A percentile compares a stretch with the other conserved stretches of the same genome.
Conservation (phyloP, 1,140 invertebrate genomes). For the Melipona quadrifasciata region DNA sequence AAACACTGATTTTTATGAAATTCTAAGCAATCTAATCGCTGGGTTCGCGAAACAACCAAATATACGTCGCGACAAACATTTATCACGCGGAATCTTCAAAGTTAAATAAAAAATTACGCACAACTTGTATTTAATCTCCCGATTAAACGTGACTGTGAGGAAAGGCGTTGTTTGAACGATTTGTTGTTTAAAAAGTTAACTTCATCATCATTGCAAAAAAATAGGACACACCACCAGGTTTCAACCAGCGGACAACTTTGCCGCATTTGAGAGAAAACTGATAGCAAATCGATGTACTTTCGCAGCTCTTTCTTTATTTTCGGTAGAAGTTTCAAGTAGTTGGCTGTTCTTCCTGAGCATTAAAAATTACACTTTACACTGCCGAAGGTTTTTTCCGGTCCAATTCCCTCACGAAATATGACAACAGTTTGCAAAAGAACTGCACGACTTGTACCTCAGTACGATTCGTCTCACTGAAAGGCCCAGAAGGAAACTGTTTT, state of each 20-base stretch:
- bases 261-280: not conserved
- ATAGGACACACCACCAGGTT: not conserved
- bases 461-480: too few species aligned
- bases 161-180: not conserved
- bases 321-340: not conserved
- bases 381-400: too few species aligned
- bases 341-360: not conserved
- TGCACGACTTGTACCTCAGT: too few species aligned
- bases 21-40: not conserved
- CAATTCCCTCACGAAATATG: too few species aligned
- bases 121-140: not conserved
- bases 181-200: not conserved
- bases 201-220: not conserved
- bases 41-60: not conserved
- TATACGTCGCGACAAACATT: not conserved
- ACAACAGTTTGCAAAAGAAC: not conserved
- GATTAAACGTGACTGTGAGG: not conserved
- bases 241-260: not conserved
- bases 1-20: not conserved
- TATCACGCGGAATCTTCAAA: not conserved
- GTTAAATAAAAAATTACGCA: not conserved
- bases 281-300: not conserved
- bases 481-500: too few species aligned
- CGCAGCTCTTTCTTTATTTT: not conserved
- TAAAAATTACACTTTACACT: not conserved